Evolutionary conservation across 2,797 vertebrate genomes (phyloP).

Genomic region (Valencia hispanica): DNA sequence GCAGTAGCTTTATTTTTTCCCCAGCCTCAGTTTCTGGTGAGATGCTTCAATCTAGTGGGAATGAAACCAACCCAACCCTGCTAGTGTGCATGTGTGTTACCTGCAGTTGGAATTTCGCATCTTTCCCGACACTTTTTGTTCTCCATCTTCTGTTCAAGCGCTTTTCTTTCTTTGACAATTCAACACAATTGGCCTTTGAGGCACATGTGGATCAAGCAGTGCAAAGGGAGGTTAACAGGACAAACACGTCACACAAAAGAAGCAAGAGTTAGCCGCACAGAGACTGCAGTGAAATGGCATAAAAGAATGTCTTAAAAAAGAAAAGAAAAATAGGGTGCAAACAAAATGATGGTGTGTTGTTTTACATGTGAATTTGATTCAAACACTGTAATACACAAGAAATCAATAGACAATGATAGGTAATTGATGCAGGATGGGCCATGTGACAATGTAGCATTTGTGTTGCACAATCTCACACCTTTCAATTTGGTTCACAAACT

Average conservation of each 20-base stretch:
- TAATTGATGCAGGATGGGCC: conserved; percentile 18
- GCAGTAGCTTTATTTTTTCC: background rate
- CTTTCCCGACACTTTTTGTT: conserved; percentile 99
- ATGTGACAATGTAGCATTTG: conserved; percentile 7
- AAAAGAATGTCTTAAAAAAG: background rate
- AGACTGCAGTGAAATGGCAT: conserved; percentile 62
- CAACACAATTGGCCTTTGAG: conserved; percentile 98
- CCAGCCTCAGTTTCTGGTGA: background rate
- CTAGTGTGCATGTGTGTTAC: conserved; percentile 75
- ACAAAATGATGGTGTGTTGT: conserved; percentile 31
- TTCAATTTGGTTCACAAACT: conserved; percentile 6
- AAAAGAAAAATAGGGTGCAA: conserved; percentile 36
- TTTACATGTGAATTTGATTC: conserved; percentile 27
- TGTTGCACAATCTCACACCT: background rate
- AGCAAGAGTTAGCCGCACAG: conserved; percentile 44
- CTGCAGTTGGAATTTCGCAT: conserved; percentile 99
- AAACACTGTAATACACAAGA: conserved; percentile 12
- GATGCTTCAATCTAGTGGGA: background rate
- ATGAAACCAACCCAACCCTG: background rate
- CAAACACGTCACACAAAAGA: conserved; percentile 61
- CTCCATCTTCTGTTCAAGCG: conserved; percentile 98
- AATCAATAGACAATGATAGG: conserved; percentile 26
- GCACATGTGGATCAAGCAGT: conserved; percentile 84
- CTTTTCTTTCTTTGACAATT: conserved; percentile 99
- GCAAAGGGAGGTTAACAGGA: conserved; percentile 75